These are phyloP conservation scores for Cyanocitta stelleri DNA, from an alignment of 2,113 vertebrate species.

Conservation along the genomic window DNA sequence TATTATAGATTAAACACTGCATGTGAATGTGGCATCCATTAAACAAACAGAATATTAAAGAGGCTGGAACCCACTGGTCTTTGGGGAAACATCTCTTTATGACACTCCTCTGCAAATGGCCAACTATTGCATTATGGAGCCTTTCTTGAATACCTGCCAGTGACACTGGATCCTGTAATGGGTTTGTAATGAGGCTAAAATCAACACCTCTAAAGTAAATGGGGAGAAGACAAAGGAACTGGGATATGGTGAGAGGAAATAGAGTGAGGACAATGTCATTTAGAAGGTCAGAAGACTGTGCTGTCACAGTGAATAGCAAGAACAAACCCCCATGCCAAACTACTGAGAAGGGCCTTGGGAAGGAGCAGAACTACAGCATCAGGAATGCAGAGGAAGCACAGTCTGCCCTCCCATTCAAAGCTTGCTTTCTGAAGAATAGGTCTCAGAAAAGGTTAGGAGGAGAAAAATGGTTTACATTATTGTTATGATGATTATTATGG, in stretches of 20 bases:
- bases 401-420: not conserved
- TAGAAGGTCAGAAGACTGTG: not conserved
- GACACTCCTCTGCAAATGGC: not conserved
- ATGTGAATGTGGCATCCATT: not conserved
- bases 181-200: not conserved
- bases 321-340: rapidly evolving
- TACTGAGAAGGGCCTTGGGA: not conserved
- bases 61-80: not conserved
- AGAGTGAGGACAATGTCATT: not conserved
- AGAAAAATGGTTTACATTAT: not conserved
- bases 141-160: not conserved
- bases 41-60: not conserved
- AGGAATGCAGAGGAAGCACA: not conserved
- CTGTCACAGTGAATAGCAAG: not conserved
- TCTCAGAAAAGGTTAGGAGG: not conserved
- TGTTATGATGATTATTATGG: not conserved
- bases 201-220: not conserved
- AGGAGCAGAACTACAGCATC: not conserved
- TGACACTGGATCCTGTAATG: not conserved
- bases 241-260: not conserved
- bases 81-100: not conserved
- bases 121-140: not conserved
- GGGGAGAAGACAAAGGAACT: not conserved
- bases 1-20: not conserved
- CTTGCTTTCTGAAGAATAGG: not conserved